Percentiles rank a stretch among this genome's conserved stretches.
These are phyloP conservation scores for Emmelina monodactyla DNA, from an alignment of 2,888 invertebrate species.

Conservation along the genomic window DNA sequence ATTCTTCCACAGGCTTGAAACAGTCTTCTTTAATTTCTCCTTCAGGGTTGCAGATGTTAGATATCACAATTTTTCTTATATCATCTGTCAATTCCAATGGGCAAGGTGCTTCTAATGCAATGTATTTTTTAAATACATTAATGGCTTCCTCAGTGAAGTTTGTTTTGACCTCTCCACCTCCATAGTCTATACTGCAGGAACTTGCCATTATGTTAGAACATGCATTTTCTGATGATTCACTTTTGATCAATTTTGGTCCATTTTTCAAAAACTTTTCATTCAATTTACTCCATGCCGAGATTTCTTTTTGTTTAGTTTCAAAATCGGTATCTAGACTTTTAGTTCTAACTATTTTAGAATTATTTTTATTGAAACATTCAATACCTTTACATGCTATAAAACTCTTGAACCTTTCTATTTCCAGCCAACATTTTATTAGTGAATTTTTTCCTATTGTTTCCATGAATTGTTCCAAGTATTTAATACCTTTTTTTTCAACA, in stretches of 20 bases:
- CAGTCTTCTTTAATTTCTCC: slow-evolving; percentile 72
- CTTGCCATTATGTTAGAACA: slow-evolving; percentile 41
- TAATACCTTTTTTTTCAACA: slow-evolving; percentile 78
- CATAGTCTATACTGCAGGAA: no score
- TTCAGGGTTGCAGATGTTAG: slow-evolving; percentile 72
- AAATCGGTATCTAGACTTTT: slow-evolving; percentile 43
- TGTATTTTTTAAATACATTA: slow-evolving; percentile 78
- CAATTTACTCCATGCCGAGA: slow-evolving; percentile 11
- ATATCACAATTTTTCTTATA: slow-evolving; percentile 66
- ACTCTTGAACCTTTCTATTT: slow-evolving; percentile 72
- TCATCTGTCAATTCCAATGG: slow-evolving; percentile 67
- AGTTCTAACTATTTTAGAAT: slow-evolving; percentile 34
- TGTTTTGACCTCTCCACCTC: neutral
- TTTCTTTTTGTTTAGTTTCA: slow-evolving; percentile 19
- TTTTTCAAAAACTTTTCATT: slow-evolving; percentile 15
- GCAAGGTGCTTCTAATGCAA: slow-evolving; percentile 73
- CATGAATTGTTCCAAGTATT: slow-evolving; percentile 87
- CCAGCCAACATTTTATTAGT: slow-evolving; percentile 78
- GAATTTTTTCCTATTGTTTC: slow-evolving; percentile 74
- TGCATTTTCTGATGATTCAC: slow-evolving; percentile 35
- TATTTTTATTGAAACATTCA: slow-evolving; percentile 5
- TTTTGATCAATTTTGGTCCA: slow-evolving; percentile 20
- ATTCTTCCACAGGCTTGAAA: slow-evolving; percentile 76
- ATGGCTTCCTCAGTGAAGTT: slow-evolving; percentile 58
- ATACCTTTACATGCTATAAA: slow-evolving; percentile 5